These are phyloP conservation scores for Pachymerium ferrugineum DNA, from an alignment of 2,888 invertebrate species.

Conservation along the genomic window DNA sequence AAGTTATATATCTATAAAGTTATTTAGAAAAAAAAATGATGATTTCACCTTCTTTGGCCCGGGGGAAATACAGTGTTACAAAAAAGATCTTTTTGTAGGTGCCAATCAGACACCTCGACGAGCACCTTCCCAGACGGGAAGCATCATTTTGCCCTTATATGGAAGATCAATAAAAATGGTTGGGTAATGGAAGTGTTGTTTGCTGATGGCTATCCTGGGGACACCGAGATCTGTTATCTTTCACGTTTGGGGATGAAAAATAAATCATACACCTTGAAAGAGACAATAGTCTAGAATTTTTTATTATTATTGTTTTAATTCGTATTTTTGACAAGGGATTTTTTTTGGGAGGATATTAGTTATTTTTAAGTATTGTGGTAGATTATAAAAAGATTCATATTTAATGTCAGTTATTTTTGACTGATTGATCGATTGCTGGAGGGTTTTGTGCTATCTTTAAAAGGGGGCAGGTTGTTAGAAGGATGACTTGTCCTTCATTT, in stretches of 20 bases:
- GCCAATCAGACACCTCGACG: conserved; percentile 27
- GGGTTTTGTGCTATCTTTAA: conserved; percentile 14
- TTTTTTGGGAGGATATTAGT: no score
- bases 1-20: no score
- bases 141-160: conserved; percentile 24
- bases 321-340: no score
- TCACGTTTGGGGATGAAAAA: conserved; percentile 19
- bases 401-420: conserved; percentile 20
- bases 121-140: conserved; percentile 9
- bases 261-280: conserved; percentile 21
- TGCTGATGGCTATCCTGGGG: conserved; percentile 27
- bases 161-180: conserved; percentile 23
- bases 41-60: background rate
- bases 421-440: conserved; percentile 17
- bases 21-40: background rate
- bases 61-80: background rate
- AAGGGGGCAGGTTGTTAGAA: conserved; percentile 18
- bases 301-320: background rate
- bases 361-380: no score
- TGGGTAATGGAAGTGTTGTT: conserved; percentile 24
- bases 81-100: conserved; percentile 9
- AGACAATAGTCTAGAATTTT: background rate
- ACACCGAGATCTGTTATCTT: conserved; percentile 20
- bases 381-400: conserved; percentile 6
- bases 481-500: conserved; percentile 20